Evolutionary conservation across 1,140 invertebrate genomes (phyloP), one percentile per base, ranked within the genome.

Genomic region (Venustaconcha ellipsiformis): DNA sequence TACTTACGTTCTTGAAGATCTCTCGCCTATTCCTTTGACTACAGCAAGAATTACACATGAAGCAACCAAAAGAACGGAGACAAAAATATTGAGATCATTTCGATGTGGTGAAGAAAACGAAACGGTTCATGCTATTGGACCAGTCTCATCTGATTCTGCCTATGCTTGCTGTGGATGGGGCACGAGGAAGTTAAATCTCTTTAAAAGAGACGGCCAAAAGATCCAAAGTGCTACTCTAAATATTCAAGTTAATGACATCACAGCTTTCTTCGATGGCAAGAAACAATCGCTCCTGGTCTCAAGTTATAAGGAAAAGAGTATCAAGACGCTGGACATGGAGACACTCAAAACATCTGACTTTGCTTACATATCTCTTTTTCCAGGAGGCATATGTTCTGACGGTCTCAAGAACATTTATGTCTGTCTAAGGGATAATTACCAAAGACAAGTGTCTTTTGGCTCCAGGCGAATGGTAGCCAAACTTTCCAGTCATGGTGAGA

Each of bases 81-180:
- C 72, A 57, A 77, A 77, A 56, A 67, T 30, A 37, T 67, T 23
- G 18, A 67, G 65, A 48, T 30, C 70, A 14, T 26, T 77, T 30
- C 15, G 67, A 55, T 63, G 67, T 0, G 75, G 75, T 1, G 75
- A 77, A 20, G 66, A 77, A 48, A 77, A 65, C n/a, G 75, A 77
- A 70, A 77, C 75, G 1, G 75, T 77, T 15, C 75, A 77, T 55
- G 75, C 80, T 20, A 78, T 81, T 48, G 76, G 74, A 3, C 74
- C 80, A 13, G 74, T 81, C 15, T 74, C 74, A 12, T 71, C 65
- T 30, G 71, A 76, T 30, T 67, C 74, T 57, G 80, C 80, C 13
- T 81, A 76, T 76, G 67, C 79, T 14, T 81, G 80, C 18, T 76
- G 80, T 70, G 77, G 80, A 15, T 81, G 80, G 80, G 80, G 80